These are phyloP conservation scores for Anarsia innoxiella DNA, from an alignment of 2,888 invertebrate genomes.

Conservation along the genomic window DNA sequence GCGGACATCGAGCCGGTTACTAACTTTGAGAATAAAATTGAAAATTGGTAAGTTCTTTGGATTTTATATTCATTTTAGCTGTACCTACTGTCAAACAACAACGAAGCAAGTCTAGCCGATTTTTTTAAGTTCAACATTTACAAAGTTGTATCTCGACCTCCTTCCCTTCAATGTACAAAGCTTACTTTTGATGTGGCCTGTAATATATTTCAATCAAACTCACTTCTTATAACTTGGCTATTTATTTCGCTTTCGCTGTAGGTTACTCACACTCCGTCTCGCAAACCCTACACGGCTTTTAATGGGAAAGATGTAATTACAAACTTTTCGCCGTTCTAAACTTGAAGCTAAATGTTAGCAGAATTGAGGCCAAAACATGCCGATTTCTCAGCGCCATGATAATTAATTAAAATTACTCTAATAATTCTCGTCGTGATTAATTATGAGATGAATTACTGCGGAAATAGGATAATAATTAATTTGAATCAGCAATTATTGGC, in stretches of 20 bases:
- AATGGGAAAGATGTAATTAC: slow-evolving; percentile 35
- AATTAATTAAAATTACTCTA: slow-evolving; percentile 2
- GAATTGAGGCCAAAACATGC: slow-evolving; percentile 6
- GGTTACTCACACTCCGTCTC: slow-evolving; percentile 5
- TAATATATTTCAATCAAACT: background rate
- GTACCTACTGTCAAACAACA: too few species aligned
- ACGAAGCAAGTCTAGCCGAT: too few species aligned
- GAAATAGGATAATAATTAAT: background rate
- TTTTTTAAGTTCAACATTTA: too few species aligned
- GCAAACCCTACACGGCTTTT: slow-evolving; percentile 22
- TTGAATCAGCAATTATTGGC: too few species aligned
- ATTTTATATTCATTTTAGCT: too few species aligned
- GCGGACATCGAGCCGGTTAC: too few species aligned
- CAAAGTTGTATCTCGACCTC: too few species aligned
- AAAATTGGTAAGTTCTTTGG: too few species aligned
- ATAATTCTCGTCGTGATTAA: background rate
- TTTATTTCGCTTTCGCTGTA: background rate
- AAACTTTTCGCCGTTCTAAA: slow-evolving; percentile 26
- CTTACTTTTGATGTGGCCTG: too few species aligned
- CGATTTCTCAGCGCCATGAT: slow-evolving; percentile 1
- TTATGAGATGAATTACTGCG: background rate
- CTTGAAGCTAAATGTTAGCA: slow-evolving; percentile 1
- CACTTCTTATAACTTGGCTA: background rate
- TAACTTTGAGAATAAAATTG: too few species aligned
- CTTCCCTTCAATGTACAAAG: too few species aligned